phyloP scores from a whole-genome alignment of 2,113 vertebrate species.

The Hystrix brachyura region DNA sequence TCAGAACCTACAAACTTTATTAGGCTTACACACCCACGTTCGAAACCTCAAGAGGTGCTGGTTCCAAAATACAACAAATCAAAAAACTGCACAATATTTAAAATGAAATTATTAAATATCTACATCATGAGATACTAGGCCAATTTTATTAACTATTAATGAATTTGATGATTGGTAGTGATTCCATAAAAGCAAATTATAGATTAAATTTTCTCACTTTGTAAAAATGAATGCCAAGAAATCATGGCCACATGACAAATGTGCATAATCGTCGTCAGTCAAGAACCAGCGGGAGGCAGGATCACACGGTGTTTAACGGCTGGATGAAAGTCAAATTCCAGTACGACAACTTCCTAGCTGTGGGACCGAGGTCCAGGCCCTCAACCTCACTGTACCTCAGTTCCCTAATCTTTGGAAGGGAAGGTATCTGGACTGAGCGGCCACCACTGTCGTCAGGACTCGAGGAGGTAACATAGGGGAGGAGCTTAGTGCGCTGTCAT shows the following conservation, averaged over 20 bases:
- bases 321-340: neutral
- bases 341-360: neutral
- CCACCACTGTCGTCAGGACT: neutral
- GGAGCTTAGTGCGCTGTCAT: neutral
- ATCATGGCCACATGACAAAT: neutral
- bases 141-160: neutral
- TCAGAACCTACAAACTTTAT: neutral
- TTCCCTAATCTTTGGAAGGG: neutral
- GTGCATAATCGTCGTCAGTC: neutral
- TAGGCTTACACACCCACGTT: neutral
- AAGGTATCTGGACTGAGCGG: neutral
- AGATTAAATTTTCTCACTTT: neutral
- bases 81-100: neutral
- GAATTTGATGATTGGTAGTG: neutral
- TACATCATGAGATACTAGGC: neutral
- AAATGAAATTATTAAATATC: neutral
- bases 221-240: conserved; percentile 4
- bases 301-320: neutral
- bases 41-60: neutral
- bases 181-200: neutral
- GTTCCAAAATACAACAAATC: neutral
- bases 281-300: neutral
- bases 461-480: neutral
- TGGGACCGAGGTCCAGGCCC: neutral
- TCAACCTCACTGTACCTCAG: neutral